Conservation (phyloP, 2,888 invertebrate species). For the Platerodrilus igneus region DNA sequence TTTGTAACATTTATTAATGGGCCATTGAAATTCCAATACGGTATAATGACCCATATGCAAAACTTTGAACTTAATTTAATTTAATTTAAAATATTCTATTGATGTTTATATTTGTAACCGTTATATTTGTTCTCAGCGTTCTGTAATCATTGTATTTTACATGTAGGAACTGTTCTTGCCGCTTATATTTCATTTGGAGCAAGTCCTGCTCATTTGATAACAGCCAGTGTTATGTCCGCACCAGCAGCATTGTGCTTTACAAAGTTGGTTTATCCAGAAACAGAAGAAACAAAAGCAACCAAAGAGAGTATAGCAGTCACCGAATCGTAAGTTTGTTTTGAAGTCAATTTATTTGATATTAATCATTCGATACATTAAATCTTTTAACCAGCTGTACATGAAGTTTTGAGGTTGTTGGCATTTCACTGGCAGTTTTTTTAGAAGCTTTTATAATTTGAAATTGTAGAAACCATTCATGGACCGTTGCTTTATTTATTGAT, state of each 20-base stretch:
- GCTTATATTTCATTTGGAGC: conserved; percentile 91
- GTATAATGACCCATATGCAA: no score
- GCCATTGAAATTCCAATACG: no score
- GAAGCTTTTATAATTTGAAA: no score
- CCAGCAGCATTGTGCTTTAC: conserved; percentile 87
- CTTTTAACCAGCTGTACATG: no score
- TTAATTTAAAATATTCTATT: conserved; percentile 1
- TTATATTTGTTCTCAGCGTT: no score
- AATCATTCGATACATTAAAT: no score
- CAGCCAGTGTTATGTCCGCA: conserved; percentile 94
- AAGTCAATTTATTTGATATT: not conserved
- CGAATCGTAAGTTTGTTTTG: conserved; percentile 61
- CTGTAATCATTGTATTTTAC: no score
- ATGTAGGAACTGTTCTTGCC: conserved; percentile 78
- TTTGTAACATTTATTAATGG: no score
- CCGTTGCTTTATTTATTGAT: no score
- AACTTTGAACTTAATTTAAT: not conserved
- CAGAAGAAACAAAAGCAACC: conserved; percentile 70
- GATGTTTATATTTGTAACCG: conserved; percentile 9
- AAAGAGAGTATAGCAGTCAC: conserved; percentile 70
- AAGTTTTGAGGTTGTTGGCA: no score
- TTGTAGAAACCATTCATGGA: no score
- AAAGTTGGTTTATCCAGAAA: conserved; percentile 91
- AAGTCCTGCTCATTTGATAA: conserved; percentile 80
- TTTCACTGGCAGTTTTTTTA: no score